Evolutionary conservation across 2,888 invertebrate genomes (phyloP), one percentile per base, ranked within the genome.

Genomic region (Rosalia funebris): DNA sequence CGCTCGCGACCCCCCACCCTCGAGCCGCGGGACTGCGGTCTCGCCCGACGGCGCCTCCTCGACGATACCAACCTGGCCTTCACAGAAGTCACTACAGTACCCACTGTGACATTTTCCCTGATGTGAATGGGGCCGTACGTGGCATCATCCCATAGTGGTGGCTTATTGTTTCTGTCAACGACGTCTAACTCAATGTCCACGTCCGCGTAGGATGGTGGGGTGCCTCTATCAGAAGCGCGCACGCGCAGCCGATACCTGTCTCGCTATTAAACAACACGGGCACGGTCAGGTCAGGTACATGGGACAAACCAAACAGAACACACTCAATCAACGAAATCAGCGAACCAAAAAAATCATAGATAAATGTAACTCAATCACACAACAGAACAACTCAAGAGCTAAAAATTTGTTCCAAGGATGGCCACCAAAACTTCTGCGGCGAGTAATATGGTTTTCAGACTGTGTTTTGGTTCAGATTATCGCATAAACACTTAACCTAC

Each of bases 41-140:
- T 19, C 31, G 69, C 64, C 68, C 62, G 46, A 41, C 47, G 53
- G 39, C 65, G 58, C 60, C 62, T 61, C 55, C 59, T 63, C 53
- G 57, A 58, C 79, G 83, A 91, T 92, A 92, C 92, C 91, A 92
- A 92, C 95, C 95, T 95, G 89, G 96, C 96, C 91, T 95, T 95
- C 87, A 96, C 92, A 87, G 94, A 92, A 88, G 95, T 95, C 89
- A 96, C 95, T 90, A 93, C 92, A 87, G 95, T 95, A 90, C 96
- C 95, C 89, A 96, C 94, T 90, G 95, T 95, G 90, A 95, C 94
- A 92, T 96, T 96, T 92, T 96, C 96, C 89, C 91, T 92, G 90
- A 96, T 93, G 91, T 92, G 92, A 88, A 94, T 94, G 88, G 95
- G 95, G 88, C 96, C 95, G 89, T 96, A 95, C 87, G 93, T 89